These are phyloP conservation scores for Macroramphosus scolopax DNA, from an alignment of 2,797 vertebrate genomes.

Conservation along the genomic window DNA sequence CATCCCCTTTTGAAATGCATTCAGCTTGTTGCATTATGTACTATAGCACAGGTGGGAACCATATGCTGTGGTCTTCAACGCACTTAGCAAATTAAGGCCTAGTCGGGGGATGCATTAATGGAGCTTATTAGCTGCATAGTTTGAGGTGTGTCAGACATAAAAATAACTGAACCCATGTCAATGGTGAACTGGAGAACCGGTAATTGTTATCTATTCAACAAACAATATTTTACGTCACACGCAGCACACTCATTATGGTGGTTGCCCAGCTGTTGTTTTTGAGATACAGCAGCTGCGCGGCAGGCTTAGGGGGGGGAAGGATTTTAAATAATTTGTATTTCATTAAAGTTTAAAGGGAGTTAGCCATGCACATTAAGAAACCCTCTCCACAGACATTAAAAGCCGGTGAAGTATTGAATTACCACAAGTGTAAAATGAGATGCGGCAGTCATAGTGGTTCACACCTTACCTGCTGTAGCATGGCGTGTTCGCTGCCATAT, in stretches of 20 bases:
- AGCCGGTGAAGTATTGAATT: constrained; percentile 47
- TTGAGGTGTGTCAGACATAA: constrained; percentile 9
- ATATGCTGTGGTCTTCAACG: constrained; percentile 6
- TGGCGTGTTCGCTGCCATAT: constrained; percentile 21
- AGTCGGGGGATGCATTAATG: constrained; percentile 10
- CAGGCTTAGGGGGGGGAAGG: constrained; percentile 22
- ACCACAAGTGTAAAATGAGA: constrained; percentile 40
- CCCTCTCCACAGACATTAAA: constrained; percentile 35
- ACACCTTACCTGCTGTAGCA: constrained; percentile 50
- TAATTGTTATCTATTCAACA: not conserved
- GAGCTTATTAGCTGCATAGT: constrained; percentile 6
- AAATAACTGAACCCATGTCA: constrained; percentile 8
- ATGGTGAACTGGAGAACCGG: constrained; percentile 13
- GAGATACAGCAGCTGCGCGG: constrained; percentile 27
- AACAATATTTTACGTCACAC: not conserved
- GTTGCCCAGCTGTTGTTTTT: constrained; percentile 44
- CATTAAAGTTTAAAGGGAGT: constrained; percentile 61
- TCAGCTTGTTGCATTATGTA: constrained; percentile 6
- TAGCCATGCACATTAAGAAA: constrained; percentile 56
- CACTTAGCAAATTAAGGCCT: constrained; percentile 16
- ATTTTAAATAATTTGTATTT: constrained; percentile 71
- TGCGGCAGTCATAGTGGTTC: constrained; percentile 37
- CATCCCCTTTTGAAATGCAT: constrained; percentile 2
- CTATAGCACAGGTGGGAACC: not conserved
- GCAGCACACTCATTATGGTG: constrained; percentile 6